Conservation (phyloP, 92 coral and sea anemone genomes). For the Phenganax marumi region DNA sequence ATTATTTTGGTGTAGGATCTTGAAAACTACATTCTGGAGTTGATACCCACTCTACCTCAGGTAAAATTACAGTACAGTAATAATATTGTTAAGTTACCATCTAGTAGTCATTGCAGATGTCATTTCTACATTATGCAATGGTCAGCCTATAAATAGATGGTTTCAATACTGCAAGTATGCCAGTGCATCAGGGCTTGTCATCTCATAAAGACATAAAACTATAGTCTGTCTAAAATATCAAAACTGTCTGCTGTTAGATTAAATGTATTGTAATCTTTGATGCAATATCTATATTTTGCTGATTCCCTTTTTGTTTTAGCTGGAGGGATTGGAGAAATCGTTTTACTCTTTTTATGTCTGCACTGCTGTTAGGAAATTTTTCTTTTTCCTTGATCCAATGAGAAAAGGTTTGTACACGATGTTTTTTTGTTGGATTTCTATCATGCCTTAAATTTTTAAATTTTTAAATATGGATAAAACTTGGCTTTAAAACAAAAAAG, state of each 20-base stretch:
- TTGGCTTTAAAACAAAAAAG: too few relatives aligned
- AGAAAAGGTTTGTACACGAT: constrained; percentile 76
- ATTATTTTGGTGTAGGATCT: constrained; percentile 71
- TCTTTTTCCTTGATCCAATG: constrained; percentile 95
- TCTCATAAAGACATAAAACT: too few relatives aligned
- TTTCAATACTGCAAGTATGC: too few relatives aligned
- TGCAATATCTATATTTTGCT: too few relatives aligned
- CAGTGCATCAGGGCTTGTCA: too few relatives aligned
- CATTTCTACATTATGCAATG: too few relatives aligned
- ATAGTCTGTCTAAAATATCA: too few relatives aligned
- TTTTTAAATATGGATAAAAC: too few relatives aligned
- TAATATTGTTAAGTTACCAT: not conserved
- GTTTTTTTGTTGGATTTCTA: not conserved
- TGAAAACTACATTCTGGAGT: constrained; percentile 91
- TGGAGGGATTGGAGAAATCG: constrained; percentile 96
- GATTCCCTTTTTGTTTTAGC: constrained; percentile 49
- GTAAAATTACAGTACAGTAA: constrained; percentile 33
- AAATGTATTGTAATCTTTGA: too few relatives aligned
- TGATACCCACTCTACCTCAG: constrained; percentile 97
- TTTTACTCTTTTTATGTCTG: constrained; percentile 97
- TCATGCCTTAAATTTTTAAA: too few relatives aligned
- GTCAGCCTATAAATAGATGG: too few relatives aligned
- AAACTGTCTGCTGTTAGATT: too few relatives aligned
- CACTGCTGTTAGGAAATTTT: constrained; percentile 96
- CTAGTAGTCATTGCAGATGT: not conserved